Conservation (phyloP, 2,113 vertebrate species). For the Alosa alosa region DNA sequence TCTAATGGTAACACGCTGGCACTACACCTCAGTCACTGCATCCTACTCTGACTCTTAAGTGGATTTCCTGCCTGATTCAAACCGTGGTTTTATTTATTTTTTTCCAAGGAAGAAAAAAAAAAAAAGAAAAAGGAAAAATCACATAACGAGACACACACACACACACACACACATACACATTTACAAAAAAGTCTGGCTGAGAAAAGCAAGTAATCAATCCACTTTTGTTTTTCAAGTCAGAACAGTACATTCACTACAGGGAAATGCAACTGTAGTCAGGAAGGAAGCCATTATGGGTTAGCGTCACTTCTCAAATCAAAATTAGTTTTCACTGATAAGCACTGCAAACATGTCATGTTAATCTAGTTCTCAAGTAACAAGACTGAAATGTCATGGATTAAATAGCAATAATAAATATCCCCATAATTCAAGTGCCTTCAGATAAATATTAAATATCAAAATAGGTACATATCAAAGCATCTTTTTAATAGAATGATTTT, state of each 20-base stretch:
- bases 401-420: constrained; percentile 4
- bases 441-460: constrained; percentile 19
- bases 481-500: not conserved
- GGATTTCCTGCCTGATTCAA: not conserved
- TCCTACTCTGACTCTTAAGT: not conserved
- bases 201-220: not conserved
- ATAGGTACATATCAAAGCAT: constrained; percentile 11
- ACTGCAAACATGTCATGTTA: constrained; percentile 11
- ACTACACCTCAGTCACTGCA: not conserved
- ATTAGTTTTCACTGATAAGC: not conserved
- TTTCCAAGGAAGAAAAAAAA: constrained; percentile 37
- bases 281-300: not conserved
- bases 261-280: not conserved
- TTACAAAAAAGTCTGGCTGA: not conserved
- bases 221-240: not conserved
- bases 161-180: not conserved
- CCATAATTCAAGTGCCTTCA: constrained; percentile 9
- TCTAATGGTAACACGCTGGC: not conserved
- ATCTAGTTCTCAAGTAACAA: not conserved
- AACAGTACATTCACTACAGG: constrained; percentile 4
- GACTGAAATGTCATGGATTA: constrained; percentile 17
- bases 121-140: constrained; percentile 26
- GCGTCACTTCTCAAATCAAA: not conserved
- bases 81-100: not conserved
- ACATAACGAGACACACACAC: not conserved